phyloP scores from a whole-genome alignment of 2,888 invertebrate species.

The Lamellibrachia satsuma region DNA sequence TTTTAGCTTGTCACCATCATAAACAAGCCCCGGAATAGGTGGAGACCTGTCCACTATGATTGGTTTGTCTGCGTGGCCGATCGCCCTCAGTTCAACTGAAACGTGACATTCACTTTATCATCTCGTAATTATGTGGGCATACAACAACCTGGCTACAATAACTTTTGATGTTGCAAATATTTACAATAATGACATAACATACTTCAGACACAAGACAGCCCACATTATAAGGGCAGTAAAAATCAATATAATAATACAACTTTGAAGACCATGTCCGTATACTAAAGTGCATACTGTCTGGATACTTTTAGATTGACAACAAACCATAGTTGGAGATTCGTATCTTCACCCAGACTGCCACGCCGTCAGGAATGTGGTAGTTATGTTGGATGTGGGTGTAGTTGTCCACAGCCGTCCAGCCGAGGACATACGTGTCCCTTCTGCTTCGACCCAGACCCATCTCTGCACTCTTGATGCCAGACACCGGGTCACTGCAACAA shows the following conservation, averaged over 20 bases:
- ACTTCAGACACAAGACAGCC: no score
- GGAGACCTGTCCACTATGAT: neutral
- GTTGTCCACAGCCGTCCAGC: conserved; percentile 39
- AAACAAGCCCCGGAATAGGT: neutral
- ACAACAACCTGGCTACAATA: no score
- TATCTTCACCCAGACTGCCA: conserved; percentile 51
- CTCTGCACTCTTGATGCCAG: conserved; percentile 44
- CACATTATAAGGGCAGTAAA: no score
- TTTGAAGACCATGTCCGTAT: no score
- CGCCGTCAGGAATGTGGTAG: conserved; percentile 46
- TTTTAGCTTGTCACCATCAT: neutral
- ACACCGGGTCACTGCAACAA: conserved; percentile 49
- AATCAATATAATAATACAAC: no score
- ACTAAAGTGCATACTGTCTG: no score
- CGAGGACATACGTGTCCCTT: conserved; percentile 43
- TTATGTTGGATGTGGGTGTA: conserved; percentile 32
- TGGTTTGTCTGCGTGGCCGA: neutral
- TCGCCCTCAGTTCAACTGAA: neutral
- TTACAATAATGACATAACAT: no score
- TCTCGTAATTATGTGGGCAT: neutral
- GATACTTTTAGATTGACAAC: neutral
- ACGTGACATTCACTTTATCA: neutral
- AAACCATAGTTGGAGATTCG: conserved; percentile 50
- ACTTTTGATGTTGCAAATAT: no score
- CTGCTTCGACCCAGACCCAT: conserved; percentile 48